phyloP scores from a whole-genome alignment of 2,797 vertebrate genomes.

The Pachyuromys duprasi region DNA sequence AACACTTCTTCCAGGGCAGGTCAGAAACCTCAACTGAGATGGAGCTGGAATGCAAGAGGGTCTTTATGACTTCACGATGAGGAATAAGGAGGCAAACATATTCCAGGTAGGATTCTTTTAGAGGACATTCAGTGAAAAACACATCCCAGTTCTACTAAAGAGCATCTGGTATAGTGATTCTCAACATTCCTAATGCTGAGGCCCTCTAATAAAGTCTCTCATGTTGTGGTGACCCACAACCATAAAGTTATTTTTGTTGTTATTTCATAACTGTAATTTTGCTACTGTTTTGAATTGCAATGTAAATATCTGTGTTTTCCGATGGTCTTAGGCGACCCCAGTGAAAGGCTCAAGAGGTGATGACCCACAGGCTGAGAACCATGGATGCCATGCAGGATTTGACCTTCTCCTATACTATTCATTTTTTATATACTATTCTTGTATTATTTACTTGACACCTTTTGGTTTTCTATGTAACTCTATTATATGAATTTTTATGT shows the following conservation, averaged over 20 bases:
- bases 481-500: neutral
- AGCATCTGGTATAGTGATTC: neutral
- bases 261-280: neutral
- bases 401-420: neutral
- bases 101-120: neutral
- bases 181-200: neutral
- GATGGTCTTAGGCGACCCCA: neutral
- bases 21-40: neutral
- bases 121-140: neutral
- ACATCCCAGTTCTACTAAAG: neutral
- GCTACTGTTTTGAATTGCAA: neutral
- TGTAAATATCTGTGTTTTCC: neutral
- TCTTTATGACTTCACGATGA: neutral
- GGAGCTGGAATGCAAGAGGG: neutral
- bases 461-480: neutral
- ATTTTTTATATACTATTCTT: neutral
- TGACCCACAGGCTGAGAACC: neutral
- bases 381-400: neutral
- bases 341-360: neutral
- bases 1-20: neutral
- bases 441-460: neutral
- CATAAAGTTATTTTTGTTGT: neutral
- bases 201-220: neutral
- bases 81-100: neutral
- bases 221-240: neutral